Evolutionary conservation across 1,140 invertebrate genomes (phyloP).

Genomic region (Melitaea cinxia): DNA sequence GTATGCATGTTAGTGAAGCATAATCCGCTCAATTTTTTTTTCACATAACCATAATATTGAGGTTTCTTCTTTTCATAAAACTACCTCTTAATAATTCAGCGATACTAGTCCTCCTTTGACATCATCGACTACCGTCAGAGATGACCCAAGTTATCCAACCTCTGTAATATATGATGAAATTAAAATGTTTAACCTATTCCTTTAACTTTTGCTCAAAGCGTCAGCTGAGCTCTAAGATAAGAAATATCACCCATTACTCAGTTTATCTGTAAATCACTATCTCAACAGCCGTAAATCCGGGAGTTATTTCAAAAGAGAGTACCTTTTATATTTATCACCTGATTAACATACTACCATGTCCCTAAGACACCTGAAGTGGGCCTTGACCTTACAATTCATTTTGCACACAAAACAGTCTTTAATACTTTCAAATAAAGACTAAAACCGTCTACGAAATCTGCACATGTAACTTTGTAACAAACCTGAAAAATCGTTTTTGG

Average conservation of each 20-base stretch:
- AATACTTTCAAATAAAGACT: background rate
- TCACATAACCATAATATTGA: no score
- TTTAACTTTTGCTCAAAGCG: no score
- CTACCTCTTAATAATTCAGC: no score
- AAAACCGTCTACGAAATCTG: background rate
- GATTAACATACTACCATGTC: conserved; percentile 23
- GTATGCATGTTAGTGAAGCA: no score
- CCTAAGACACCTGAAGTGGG: conserved; percentile 20
- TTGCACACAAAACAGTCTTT: background rate
- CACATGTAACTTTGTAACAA: background rate
- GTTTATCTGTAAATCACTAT: conserved; percentile 19
- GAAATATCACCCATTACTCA: conserved; percentile 7
- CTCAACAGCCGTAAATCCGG: conserved; percentile 15
- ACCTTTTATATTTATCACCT: conserved; percentile 23
- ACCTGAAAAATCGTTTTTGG: background rate
- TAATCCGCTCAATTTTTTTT: no score
- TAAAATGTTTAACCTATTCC: no score
- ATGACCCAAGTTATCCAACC: no score
- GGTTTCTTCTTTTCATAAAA: no score
- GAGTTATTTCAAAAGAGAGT: conserved; percentile 22
- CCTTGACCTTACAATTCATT: conserved; percentile 4
- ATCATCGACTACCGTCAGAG: no score
- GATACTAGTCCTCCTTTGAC: no score
- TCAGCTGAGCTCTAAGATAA: conserved; percentile 3
- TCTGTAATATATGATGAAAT: no score